Evolutionary conservation across 2,888 invertebrate species (phyloP), one percentile per base, ranked within the genome.

Genomic region (Eristalis tenax): DNA sequence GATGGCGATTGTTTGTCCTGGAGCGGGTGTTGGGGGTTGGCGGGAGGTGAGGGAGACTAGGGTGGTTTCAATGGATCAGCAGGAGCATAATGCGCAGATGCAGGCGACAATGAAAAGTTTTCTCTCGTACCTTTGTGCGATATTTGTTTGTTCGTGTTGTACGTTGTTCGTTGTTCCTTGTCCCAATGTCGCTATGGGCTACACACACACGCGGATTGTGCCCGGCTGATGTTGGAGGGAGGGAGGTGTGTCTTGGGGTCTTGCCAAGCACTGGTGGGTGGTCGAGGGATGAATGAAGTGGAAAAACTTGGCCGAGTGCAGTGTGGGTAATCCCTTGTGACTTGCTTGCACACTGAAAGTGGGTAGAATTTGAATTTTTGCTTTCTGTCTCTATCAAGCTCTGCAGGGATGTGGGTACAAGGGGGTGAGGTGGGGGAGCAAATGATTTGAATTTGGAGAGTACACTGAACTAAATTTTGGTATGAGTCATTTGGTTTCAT

Each of bases 81-180:
- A 43, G 43, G n/a, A 43, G 59, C 59, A 26, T 59, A 76, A 22
- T 83, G 87, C 83, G 87, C 83, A 87, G 63, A 66, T 73, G 87
- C 83, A 76, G 28, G 70, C 70, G 35, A 23, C 61, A 56, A 57
- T 56, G 61, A 79, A 64, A 82, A 69, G 28, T 80, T 66, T 66
- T 71, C 10, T 50, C 43, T 43, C 10, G 38, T 57, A 35, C 22
- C 66, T 50, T 66, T n/a, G 43, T 70, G 57, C 18, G 63, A 32
- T n/a, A 35, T 64, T 38, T 59, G 15, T 63, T 18, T 64, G 26
- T 63, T 63, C n/a, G 63, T n/a, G 15, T 65, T 69, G 63, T 56
- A 64, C 26, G 75, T 63, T 61, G 18, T 68, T 74, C 40, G 61
- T 73, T 75, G 70, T 81, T 81, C 50, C 50, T 50, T 50, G 50